Evolutionary conservation across 2,888 invertebrate genomes (phyloP).

Genomic region (Athrips mouffetella): DNA sequence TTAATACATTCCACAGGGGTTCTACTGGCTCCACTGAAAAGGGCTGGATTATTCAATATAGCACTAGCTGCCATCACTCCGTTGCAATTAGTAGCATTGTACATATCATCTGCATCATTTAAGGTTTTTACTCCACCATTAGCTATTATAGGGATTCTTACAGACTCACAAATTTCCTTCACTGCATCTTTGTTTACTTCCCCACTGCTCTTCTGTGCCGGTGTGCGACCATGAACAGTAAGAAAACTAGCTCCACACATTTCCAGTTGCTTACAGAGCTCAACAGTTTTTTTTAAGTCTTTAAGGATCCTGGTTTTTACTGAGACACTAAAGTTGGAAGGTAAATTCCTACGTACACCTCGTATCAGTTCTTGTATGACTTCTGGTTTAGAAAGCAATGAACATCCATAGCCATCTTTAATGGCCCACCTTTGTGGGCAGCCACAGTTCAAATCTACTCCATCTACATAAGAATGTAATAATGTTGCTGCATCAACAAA

Average conservation of each 20-base stretch:
- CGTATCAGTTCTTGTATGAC: slow-evolving; percentile 87
- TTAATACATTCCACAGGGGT: slow-evolving; percentile 89
- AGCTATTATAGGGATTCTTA: slow-evolving; percentile 91
- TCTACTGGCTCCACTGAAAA: slow-evolving; percentile 84
- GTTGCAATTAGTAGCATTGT: slow-evolving; percentile 82
- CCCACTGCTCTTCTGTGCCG: slow-evolving; percentile 86
- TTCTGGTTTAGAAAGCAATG: slow-evolving; percentile 89
- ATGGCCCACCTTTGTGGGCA: slow-evolving; percentile 98
- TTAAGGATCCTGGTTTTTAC: slow-evolving; percentile 92
- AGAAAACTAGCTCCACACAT: slow-evolving; percentile 92
- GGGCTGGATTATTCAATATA: slow-evolving; percentile 92
- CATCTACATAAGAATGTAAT: slow-evolving; percentile 90
- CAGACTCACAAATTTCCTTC: slow-evolving; percentile 81
- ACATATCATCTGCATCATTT: slow-evolving; percentile 83
- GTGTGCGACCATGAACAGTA: slow-evolving; percentile 95
- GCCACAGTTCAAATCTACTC: slow-evolving; percentile 98
- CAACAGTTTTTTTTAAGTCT: slow-evolving; percentile 84
- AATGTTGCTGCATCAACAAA: slow-evolving; percentile 92
- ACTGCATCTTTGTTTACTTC: slow-evolving; percentile 85
- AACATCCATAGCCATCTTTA: slow-evolving; percentile 92
- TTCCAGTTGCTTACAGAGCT: slow-evolving; percentile 88
- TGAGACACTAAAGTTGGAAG: slow-evolving; percentile 89
- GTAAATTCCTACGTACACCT: slow-evolving; percentile 84
- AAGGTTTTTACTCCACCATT: slow-evolving; percentile 93
- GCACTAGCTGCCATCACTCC: slow-evolving; percentile 97